Conservation (phyloP, 2,797 vertebrate species). For the Brotula barbata region DNA sequence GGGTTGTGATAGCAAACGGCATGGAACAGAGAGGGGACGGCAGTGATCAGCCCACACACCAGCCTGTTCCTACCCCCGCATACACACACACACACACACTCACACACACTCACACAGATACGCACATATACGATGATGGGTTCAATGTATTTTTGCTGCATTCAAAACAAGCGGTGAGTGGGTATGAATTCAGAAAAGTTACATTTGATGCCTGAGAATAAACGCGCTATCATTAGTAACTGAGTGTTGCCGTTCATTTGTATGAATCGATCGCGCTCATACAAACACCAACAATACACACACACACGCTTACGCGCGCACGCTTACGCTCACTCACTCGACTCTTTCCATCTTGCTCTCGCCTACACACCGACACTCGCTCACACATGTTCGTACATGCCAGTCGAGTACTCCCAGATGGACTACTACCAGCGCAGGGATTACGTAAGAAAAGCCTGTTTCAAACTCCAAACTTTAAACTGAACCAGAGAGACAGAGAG, state of each 20-base stretch:
- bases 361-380: conserved; percentile 64
- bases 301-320: conserved; percentile 9
- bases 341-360: conserved; percentile 67
- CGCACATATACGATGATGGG: conserved; percentile 1
- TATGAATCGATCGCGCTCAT: conserved; percentile 24
- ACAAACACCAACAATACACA: conserved; percentile 8
- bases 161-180: conserved; percentile 34
- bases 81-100: conserved; percentile 36
- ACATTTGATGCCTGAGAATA: conserved; percentile 10
- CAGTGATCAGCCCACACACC: conserved; percentile 72
- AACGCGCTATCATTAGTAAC: not conserved
- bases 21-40: conserved; percentile 58
- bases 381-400: conserved; percentile 59
- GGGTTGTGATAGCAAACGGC: conserved; percentile 35
- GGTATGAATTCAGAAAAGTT: conserved; percentile 24
- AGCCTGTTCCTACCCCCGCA: conserved; percentile 69
- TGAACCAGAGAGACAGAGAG: conserved; percentile 9
- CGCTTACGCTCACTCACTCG: conserved; percentile 46
- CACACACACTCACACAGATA: conserved; percentile 22
- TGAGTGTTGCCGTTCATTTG: not conserved
- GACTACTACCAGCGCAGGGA: conserved; percentile 67
- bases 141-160: conserved; percentile 2
- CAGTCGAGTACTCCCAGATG: conserved; percentile 74
- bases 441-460: conserved; percentile 68
- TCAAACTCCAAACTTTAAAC: conserved; percentile 57